Evolutionary conservation across 2,113 vertebrate species (phyloP), one percentile per base, ranked within the genome.

Genomic region (Pavo muticus): DNA sequence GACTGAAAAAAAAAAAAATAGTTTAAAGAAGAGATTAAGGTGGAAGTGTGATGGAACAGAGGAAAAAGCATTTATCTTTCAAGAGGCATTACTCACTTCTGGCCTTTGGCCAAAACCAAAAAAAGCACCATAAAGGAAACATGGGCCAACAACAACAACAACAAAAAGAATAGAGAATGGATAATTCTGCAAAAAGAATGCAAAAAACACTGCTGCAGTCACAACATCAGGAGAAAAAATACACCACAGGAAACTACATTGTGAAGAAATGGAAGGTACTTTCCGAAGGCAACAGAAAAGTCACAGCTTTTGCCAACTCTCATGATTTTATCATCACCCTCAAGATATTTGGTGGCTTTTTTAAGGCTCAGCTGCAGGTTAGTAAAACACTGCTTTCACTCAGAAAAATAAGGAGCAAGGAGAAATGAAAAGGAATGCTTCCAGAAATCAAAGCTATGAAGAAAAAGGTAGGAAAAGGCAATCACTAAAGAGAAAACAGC

Each of bases 21-120:
- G 25, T 78, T 92, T 84, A 76, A 91, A 79, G 54, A 85, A 42
- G 44, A 84, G 50, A 67, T 79, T 76, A 85, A 69, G 44, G 61
- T 81, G 16, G 5, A 70, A 74, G 23, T 8, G 81, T 78, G 45
- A 48, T 35, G 39, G 30, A 73, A 7, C 48, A 17, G 20, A 76
- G 25, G 7, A 11, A 90, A 87, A 69, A 87, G 9, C 14, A 85
- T 27, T 14, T 19, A 67, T 59, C 20, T 81, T 84, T 60, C 77
- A 73, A 86, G 39, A 89, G 13, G 60, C 44, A 35, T 56, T 94
- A 35, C 27, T 71, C 19, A 52, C 23, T 39, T 61, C 23, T 37
- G 24, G 61, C 19, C 21, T 75, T 79, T 3, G 6, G 39, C 56
- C 19, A 82, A 79, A 93, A 92, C 65, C 21, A 37, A 91, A 91